Conservation (phyloP, 2,888 invertebrate genomes). For the Caradrina kadenii region DNA sequence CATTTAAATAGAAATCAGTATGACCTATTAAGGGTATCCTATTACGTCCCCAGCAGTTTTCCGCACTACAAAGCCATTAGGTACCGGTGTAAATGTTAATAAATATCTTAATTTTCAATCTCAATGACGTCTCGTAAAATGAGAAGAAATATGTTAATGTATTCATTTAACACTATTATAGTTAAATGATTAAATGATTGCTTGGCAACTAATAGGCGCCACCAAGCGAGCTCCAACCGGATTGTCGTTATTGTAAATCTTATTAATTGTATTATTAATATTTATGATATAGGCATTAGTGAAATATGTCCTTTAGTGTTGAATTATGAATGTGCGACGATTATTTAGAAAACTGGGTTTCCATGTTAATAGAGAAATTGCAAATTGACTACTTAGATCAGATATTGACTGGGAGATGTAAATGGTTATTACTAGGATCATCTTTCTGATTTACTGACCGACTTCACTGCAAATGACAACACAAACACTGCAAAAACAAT, state of each 20-base stretch:
- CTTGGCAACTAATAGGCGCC: constrained; percentile 63
- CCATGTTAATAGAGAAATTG: constrained; percentile 10
- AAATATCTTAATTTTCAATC: constrained; percentile 57
- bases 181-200: constrained; percentile 51
- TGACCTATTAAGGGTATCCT: constrained; percentile 7
- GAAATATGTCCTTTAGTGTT: constrained; percentile 32
- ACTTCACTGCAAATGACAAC: too few species aligned
- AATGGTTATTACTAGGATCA: too few species aligned
- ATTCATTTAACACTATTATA: constrained; percentile 54
- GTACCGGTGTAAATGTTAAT: constrained; percentile 41
- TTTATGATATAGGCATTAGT: constrained; percentile 52
- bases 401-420: too few species aligned
- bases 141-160: constrained; percentile 63
- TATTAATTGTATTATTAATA: constrained; percentile 57
- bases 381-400: constrained; percentile 1
- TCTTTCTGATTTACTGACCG: too few species aligned
- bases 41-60: background rate
- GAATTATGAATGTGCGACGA: constrained; percentile 22
- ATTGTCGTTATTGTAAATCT: constrained; percentile 61
- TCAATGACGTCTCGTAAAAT: constrained; percentile 48
- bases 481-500: too few species aligned
- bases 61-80: constrained; percentile 20
- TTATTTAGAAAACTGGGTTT: constrained; percentile 18
- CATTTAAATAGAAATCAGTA: background rate
- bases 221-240: constrained; percentile 47